Percentiles rank a stretch among this genome's conserved stretches.
Evolutionary conservation across 2,113 vertebrate species (phyloP).

Genomic region (Rhinichthys klamathensis): DNA sequence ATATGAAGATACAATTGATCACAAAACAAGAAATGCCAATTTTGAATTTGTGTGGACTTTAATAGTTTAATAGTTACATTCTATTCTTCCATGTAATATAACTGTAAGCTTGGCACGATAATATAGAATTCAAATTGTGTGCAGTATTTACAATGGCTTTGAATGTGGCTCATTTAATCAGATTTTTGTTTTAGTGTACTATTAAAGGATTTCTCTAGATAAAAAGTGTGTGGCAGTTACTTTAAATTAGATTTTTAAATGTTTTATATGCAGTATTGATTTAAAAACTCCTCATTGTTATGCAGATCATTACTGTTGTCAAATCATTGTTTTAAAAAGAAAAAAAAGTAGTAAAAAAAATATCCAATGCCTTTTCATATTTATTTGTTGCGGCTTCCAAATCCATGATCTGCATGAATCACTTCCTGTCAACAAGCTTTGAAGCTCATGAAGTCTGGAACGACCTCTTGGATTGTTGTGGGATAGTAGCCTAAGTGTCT

Average conservation of each 20-base stretch:
- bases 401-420: neutral
- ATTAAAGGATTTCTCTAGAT: too few species aligned
- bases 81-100: neutral
- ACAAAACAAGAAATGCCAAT: too few species aligned
- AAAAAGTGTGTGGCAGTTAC: too few species aligned
- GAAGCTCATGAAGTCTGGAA: neutral
- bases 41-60: too few species aligned
- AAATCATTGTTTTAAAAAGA: too few species aligned
- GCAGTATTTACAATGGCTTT: neutral
- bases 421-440: conserved; percentile 2
- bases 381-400: neutral
- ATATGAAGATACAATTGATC: neutral
- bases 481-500: neutral
- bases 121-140: neutral
- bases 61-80: neutral
- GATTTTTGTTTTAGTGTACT: neutral
- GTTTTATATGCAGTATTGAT: neutral
- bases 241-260: too few species aligned
- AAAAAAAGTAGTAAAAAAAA: neutral
- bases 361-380: neutral
- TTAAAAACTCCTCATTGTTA: neutral
- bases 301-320: too few species aligned
- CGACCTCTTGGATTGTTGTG: neutral
- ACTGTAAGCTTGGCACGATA: too few species aligned
- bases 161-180: neutral